A percentile compares a stretch with the other conserved stretches of the same genome.
phyloP scores from a whole-genome alignment of 1,140 invertebrate genomes.

The Octopus bimaculoides region DNA sequence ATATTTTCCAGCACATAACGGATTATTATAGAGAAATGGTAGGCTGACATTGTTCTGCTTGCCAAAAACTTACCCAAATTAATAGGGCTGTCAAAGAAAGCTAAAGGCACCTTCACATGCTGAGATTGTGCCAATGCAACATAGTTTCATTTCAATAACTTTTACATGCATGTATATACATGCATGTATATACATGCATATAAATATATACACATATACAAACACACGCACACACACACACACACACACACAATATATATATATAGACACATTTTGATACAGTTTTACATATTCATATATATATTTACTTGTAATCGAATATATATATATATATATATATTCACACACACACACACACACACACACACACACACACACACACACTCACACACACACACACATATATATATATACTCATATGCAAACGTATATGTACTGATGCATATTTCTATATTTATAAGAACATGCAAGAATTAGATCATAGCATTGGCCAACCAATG shows the following conservation, averaged over 20 bases:
- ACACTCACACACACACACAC: background rate
- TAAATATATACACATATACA: background rate
- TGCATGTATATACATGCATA: background rate
- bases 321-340: background rate
- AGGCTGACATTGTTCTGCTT: no score
- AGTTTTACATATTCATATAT: background rate
- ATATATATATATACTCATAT: background rate
- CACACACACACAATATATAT: background rate
- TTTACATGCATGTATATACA: background rate
- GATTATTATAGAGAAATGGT: no score
- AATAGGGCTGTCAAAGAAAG: no score
- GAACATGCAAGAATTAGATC: background rate
- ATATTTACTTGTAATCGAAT: background rate
- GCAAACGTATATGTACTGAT: background rate
- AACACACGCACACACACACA: background rate
- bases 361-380: background rate
- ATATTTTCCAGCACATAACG: no score
- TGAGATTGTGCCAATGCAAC: no score
- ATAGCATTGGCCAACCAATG: background rate
- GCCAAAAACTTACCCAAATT: no score
- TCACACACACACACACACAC: background rate
- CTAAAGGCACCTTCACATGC: no score
- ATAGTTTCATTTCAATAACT: no score
- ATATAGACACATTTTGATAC: background rate
- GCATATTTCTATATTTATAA: background rate